Evolutionary conservation across 2,113 vertebrate genomes (phyloP).

Genomic region (Anoura caudifer): DNA sequence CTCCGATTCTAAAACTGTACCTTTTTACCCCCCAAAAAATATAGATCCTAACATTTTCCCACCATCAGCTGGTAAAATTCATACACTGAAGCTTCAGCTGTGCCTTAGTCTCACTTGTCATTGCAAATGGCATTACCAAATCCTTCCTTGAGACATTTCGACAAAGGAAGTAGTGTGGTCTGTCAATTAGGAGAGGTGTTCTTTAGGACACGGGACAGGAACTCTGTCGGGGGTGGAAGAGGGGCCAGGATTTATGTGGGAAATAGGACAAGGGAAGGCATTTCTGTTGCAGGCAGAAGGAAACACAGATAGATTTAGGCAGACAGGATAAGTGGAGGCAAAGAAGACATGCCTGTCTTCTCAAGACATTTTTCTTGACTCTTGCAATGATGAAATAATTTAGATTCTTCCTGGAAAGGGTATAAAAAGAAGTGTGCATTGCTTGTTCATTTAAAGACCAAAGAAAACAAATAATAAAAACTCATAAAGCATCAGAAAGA

Average conservation of each 20-base stretch:
- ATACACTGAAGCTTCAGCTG: neutral
- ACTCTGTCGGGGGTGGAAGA: neutral
- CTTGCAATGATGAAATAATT: neutral
- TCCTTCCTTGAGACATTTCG: neutral
- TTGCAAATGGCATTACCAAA: neutral
- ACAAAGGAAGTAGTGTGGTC: neutral
- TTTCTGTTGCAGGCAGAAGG: neutral
- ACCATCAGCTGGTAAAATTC: neutral
- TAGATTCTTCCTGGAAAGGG: neutral
- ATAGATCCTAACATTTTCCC: neutral
- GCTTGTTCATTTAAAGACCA: neutral
- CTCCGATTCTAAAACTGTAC: neutral
- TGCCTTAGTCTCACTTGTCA: neutral
- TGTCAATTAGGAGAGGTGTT: neutral
- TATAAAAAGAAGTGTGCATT: neutral
- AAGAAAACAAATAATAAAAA: constrained; percentile 7
- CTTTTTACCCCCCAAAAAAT: neutral
- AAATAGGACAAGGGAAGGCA: neutral
- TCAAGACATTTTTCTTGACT: neutral
- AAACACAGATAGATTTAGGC: neutral
- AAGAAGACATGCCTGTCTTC: neutral
- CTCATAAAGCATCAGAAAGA: neutral
- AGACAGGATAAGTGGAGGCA: neutral
- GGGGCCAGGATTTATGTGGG: neutral
- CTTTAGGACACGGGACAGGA: neutral